Evolutionary conservation across 2,113 vertebrate species (phyloP), one percentile per base, ranked within the genome.

Genomic region (Microcebus griseorufus): DNA sequence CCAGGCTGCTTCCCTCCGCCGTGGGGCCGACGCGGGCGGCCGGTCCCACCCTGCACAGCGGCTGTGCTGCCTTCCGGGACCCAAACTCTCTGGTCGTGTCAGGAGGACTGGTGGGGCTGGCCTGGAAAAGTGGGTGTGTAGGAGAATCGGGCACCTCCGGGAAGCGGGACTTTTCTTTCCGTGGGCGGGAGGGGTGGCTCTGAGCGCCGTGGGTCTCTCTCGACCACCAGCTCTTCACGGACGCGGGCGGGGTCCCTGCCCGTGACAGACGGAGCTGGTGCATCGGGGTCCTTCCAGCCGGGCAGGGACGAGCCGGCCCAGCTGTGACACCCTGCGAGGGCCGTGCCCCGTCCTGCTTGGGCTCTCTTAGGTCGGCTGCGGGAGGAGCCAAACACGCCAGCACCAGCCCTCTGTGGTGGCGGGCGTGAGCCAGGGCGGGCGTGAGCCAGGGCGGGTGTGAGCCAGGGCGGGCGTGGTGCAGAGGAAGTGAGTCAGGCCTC

Each of bases 211-310:
- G 37, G 23, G 80, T 37, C 13, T 3, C 4, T 32, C 53, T 22
- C 64, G 14, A 5, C 39, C 32, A 76, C 45, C 55, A 5, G 80
- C n/a, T 23, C n/a, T 34, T 32, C 6, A 18, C 0, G 2, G 67
- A 27, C 51, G 16, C 34, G 13, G 7, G 23, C 3, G 25, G 12
- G 20, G 48, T 18, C 32, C 9, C 8, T 20, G 55, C 45, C 1
- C 12, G 25, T 3, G 0, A 6, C 55, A 17, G 39, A 29, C 1
- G 23, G 14, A 42, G 65, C 32, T 12, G 10, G 39, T 9, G 34
- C 11, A 6, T 22, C 16, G 10, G 62, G 4, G 25, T 11, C 16
- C 10, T 11, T 0, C 4, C 1, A 7, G 2, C 22, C 13, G 0
- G 18, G 29, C 11, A 25, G 81, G 45, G 23, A 16, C 23, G 11